Evolutionary conservation across 2,113 vertebrate genomes (phyloP).

Genomic region (Oceanites oceanicus): DNA sequence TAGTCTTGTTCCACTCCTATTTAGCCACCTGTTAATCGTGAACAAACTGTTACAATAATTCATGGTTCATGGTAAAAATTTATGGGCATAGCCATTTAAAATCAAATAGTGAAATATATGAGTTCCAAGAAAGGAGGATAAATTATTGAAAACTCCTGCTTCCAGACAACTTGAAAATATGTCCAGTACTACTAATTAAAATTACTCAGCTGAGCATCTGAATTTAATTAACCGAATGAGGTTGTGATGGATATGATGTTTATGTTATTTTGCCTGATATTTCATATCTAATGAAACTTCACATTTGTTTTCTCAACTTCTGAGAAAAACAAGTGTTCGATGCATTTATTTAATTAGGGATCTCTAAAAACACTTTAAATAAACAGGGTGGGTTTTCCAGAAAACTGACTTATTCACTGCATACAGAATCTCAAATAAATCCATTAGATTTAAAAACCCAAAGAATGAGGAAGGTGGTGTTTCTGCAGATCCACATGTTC

Average conservation of each 20-base stretch:
- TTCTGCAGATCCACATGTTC: neutral
- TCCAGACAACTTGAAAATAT: slow-evolving; percentile 27
- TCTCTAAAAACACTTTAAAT: neutral
- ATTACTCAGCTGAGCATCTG: slow-evolving; percentile 27
- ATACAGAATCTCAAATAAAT: neutral
- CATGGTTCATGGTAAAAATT: neutral
- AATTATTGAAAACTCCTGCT: slow-evolving; percentile 42
- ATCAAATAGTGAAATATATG: slow-evolving; percentile 16
- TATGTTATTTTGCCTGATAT: slow-evolving; percentile 15
- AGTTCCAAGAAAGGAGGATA: slow-evolving; percentile 31
- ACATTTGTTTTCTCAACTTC: neutral
- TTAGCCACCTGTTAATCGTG: neutral
- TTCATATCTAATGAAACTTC: neutral
- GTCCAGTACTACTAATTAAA: slow-evolving; percentile 35
- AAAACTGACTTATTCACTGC: neutral
- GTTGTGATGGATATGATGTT: slow-evolving; percentile 24
- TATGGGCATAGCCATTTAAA: neutral
- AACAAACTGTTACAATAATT: slow-evolving; percentile 3
- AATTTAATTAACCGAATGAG: slow-evolving; percentile 46
- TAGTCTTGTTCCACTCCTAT: neutral
- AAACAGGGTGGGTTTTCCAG: neutral
- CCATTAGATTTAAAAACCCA: neutral
- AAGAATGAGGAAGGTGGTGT: neutral
- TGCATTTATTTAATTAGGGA: neutral
- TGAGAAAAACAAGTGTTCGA: neutral